Evolutionary conservation across 2,888 invertebrate species (phyloP), one percentile per base, ranked within the genome.

Genomic region (Phoenoteleia sp.): DNA sequence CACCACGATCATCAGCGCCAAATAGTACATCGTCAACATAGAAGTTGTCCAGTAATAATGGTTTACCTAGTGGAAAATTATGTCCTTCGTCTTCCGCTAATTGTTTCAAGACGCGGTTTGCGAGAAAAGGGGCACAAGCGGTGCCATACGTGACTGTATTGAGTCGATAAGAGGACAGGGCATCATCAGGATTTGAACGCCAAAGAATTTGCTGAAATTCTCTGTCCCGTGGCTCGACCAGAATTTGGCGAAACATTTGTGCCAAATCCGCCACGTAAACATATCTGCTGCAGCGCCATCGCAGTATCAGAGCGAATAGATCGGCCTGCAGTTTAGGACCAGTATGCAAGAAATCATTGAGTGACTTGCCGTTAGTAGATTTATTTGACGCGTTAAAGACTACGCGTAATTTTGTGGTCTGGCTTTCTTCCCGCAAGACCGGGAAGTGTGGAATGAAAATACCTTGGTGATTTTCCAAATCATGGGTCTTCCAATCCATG

Each of bases 401-500:
- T 0, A 42, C 27, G 17, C 47, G n/a, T 7, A 27, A 3, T 27
- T 29, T 54, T 0, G 54, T 54, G 5, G 54, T 54, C n/a, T n/a
- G 33, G 33, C 33, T 2, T 33, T 33, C 33, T 11, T 9, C 33
- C 2, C 33, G 33, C 33, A 33, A 4, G 0, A 62, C 62, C 1
- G 62, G 62, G 15, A 62, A 17, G 13, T 62, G 62, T 4, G 62
- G 62, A 62, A 62, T 62, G 23, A 45, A 62, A 9, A 62, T 27
- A 33, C 36, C n/a, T n/a, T n/a, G n/a, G n/a, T n/a, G n/a, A n/a
- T n/a, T n/a, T n/a, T n/a, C n/a, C n/a, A n/a, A n/a, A n/a, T n/a
- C n/a, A n/a, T n/a, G n/a, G n/a, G n/a, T n/a, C n/a, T 2, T 15
- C 13, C 19, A 11, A 3, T 42, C 49, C 69, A 69, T 69, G 54